phyloP scores from a whole-genome alignment of 2,113 vertebrate species.

The Ptyas mucosa region DNA sequence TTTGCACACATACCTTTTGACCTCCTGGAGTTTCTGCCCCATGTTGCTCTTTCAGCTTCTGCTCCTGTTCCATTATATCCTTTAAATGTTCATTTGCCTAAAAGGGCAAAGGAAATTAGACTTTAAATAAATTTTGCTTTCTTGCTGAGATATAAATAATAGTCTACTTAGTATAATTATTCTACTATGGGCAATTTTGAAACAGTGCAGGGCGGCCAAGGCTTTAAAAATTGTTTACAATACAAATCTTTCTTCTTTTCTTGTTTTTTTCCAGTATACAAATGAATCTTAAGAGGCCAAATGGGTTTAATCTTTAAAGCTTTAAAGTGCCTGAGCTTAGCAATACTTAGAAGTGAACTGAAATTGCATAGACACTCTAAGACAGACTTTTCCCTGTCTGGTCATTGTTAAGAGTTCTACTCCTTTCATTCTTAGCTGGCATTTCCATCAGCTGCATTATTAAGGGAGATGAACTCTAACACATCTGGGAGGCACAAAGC shows the following conservation, averaged over 20 bases:
- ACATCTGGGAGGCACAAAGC: neutral
- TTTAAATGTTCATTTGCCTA: constrained; percentile 95
- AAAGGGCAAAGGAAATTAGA: constrained; percentile 36
- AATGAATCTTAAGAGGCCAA: neutral
- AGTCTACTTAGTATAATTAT: neutral
- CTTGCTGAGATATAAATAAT: neutral
- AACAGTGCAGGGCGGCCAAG: neutral
- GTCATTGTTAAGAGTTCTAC: neutral
- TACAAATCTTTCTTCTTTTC: neutral
- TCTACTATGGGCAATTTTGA: neutral
- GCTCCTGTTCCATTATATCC: constrained; percentile 86
- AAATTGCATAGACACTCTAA: neutral
- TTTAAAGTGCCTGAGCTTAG: neutral
- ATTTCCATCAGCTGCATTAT: neutral
- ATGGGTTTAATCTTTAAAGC: neutral
- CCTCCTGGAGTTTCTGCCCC: constrained; percentile 77
- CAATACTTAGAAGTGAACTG: neutral
- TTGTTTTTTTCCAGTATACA: neutral
- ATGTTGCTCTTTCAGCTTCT: constrained; percentile 82
- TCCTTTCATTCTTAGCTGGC: neutral
- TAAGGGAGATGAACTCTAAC: neutral
- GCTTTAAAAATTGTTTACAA: neutral
- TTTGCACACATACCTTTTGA: constrained; percentile 79
- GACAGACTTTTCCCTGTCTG: neutral
- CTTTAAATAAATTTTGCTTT: constrained; percentile 6